Base-by-base conservation (phyloP, 2,888 invertebrate species). In the Orthonychiurus folsomi region DNA sequence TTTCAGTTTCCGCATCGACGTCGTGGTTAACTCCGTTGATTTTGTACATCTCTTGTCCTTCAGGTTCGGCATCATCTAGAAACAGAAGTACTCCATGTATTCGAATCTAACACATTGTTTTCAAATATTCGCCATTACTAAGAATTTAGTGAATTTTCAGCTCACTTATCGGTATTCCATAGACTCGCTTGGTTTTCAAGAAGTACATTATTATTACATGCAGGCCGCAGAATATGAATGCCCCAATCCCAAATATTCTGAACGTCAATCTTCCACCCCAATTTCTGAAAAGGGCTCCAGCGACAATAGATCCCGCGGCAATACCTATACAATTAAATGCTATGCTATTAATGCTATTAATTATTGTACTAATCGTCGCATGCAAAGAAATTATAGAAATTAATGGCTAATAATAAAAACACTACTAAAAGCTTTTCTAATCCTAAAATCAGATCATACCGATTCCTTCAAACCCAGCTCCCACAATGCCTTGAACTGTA, bases 401-500 rank as follows among this genome's bases (percentile, higher is more conserved):
- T n/a, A n/a, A n/a, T n/a, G n/a, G n/a, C n/a, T n/a, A n/a, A 37
- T 37, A 9, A 37, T 37, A 15, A 37, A 37, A 37, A 37, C 37
- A n/a, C n/a, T n/a, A n/a, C n/a, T n/a, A n/a, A n/a, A n/a, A n/a
- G n/a, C n/a, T n/a, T n/a, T n/a, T n/a, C n/a, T n/a, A n/a, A n/a
- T n/a, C 37, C 23, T n/a, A 20, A 26, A 21, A 56, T 54, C 56
- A 59, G 50, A 59, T 56, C 62, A 62, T 28, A 81, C 82, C 92
- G 18, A 91, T 80, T 20, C 92, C 92, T 79, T 93, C 92, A 75
- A 91, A 93, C 56, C 90, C 80, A 2, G 89, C 90, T 18, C 92
- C 90, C 28, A 91, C 86, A 52, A 93, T 78, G 60, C 92, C 92
- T 82, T 90, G 90, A 74, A 92, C 85, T 18, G 93, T 92, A 0